Percentiles rank a stretch among this genome's conserved stretches.
phyloP scores from a whole-genome alignment of 2,797 vertebrate species.

The Oryzias dopingdopingensis region DNA sequence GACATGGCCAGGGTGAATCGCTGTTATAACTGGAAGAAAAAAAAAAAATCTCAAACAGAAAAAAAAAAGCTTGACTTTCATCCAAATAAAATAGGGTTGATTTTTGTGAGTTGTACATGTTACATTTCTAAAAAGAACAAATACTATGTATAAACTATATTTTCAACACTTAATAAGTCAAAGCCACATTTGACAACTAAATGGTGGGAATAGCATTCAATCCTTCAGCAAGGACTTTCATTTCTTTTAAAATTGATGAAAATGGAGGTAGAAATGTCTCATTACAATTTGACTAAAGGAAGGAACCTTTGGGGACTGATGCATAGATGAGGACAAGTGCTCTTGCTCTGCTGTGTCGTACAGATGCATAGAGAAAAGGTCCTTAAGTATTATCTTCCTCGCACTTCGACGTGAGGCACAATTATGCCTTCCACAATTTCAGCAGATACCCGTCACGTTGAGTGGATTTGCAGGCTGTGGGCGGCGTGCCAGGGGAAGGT shows the following conservation, averaged over 20 bases:
- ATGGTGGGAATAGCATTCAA: constrained; percentile 38
- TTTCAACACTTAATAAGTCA: constrained; percentile 25
- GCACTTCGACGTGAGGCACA: constrained; percentile 77
- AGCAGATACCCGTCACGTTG: constrained; percentile 75
- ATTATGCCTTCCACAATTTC: constrained; percentile 76
- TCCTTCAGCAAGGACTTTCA: constrained; percentile 37
- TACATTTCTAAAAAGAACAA: no score
- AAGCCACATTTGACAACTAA: constrained; percentile 52
- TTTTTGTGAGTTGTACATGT: no score
- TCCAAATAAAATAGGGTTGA: no score
- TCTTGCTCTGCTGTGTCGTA: constrained; percentile 75
- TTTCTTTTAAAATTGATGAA: constrained; percentile 68
- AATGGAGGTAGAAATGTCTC: constrained; percentile 79
- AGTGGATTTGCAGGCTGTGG: constrained; percentile 77
- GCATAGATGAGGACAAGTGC: constrained; percentile 70
- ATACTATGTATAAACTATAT: constrained; percentile 8
- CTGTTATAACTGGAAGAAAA: no score
- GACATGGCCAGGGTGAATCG: no score
- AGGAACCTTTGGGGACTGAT: constrained; percentile 74
- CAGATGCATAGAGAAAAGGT: constrained; percentile 76
- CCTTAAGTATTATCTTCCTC: constrained; percentile 78
- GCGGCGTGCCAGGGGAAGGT: constrained; percentile 80
- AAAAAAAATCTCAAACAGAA: no score
- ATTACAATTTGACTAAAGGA: constrained; percentile 73
- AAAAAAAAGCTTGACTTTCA: no score